Base-by-base conservation (phyloP, 1,140 invertebrate genomes). In the Spodoptera litura region DNA sequence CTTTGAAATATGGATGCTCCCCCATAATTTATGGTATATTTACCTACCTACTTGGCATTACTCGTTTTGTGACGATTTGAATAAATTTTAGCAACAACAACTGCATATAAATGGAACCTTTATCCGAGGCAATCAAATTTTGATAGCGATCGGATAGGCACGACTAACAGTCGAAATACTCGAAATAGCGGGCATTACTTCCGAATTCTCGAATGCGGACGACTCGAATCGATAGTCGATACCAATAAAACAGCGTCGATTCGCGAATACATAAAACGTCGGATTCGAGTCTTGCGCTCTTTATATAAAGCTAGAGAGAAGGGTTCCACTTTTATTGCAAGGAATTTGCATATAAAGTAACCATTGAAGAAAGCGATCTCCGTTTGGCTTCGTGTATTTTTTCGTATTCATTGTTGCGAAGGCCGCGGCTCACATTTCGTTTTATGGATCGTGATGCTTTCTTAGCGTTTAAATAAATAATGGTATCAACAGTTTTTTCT, bases 341-440 rank as follows among this genome's bases (percentile, higher is more conserved):
- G 85, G 88, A 93, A 94, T 94, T 94, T 94, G 89, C 93, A 94
- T 94, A 93, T 94, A 94, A 94, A 94, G 93, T 94, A 94, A 94
- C 91, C 92, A 93, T 94, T 91, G 91, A 94, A 94, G 92, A 89
- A 94, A 94, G 88, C 91, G 93, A 94, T 94, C 92, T 92, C 84
- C 86, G 89, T 87, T 92, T 85, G 85, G 82, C 85, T 89, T 78
- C 78, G 77, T 87, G 86, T 84, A 87, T 89, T 83, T 85, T 93
- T 94, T 93, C 87, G 89, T 92, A 94, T 94, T 94, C 90, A 93
- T 93, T 93, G 93, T 93, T 90, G 81, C 83, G 88, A 91, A 90
- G 88, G 88, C 87, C 88, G 87, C 81, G 83, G 85, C 83, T 83
- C 83, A 89, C 85, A 87, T 89, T 86, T 79, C 79, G 80, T 89